Evolutionary conservation across 2,888 invertebrate species (phyloP), one percentile per base, ranked within the genome.

Genomic region (Pristionchus arcanus): DNA sequence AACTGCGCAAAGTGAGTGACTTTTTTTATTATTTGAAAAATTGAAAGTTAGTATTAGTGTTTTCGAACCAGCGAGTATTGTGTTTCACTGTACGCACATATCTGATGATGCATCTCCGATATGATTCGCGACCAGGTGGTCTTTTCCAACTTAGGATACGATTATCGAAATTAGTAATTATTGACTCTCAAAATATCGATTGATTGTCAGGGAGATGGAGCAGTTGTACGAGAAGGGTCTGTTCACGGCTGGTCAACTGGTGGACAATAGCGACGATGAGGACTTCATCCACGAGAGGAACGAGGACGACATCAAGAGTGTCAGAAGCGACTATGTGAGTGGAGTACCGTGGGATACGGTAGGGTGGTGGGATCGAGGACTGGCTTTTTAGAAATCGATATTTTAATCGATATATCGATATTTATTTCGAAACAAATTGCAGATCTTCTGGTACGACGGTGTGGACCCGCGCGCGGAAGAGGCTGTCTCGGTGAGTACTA

Each of bases 371-470:
- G 1, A 42, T 16, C 11, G 81, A 7, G 5, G 28, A 68, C 15
- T 28, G 68, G 28, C 31, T 28, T 68, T 68, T 25, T n/a, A n/a
- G n/a, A n/a, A n/a, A n/a, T n/a, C n/a, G n/a, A n/a, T n/a, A 68
- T 68, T 31, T 5, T 2, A 11, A 68, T 68, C 31, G 68, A 0
- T 15, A 59, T 55, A 7, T 59, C 55, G 37, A 55, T 31, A 34
- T n/a, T n/a, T n/a, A 87, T 37, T 28, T 15, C 16, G 13, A 16
- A 66, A 2, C n/a, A n/a, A 7, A 49, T 91, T 92, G 42, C 89
- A 93, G 92, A 95, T 94, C 74, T 94, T 93, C 90, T 94, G 95
- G 95, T 95, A 92, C 91, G 93, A 94, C 88, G 93, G 93, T n/a
- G 88, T 91, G 21, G 94, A 94, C 83, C 71, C 89, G 84, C 90